These are phyloP conservation scores for Motacilla tschutschensis DNA, from an alignment of 2,113 vertebrate genomes.

Conservation along the genomic window DNA sequence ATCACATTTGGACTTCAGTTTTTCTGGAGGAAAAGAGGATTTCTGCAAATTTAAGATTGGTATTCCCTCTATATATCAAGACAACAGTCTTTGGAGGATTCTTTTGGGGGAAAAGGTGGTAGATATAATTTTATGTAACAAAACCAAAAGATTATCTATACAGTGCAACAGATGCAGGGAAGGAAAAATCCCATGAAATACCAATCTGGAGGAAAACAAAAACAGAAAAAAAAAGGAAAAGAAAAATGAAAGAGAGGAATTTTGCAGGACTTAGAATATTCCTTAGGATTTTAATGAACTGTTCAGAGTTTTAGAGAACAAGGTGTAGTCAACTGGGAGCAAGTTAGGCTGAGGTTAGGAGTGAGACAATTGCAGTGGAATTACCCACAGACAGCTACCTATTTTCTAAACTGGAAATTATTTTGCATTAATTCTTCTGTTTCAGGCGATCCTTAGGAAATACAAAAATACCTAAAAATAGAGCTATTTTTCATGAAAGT, in stretches of 20 bases:
- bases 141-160: neutral
- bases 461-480: neutral
- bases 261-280: neutral
- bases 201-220: neutral
- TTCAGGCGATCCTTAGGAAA: neutral
- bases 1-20: neutral
- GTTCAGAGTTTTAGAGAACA: constrained; percentile 19
- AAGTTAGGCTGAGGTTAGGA: neutral
- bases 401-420: constrained; percentile 6
- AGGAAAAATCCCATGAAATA: neutral
- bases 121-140: neutral
- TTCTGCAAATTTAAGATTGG: neutral
- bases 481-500: neutral
- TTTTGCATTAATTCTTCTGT: constrained; percentile 14
- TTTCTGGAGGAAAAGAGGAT: neutral
- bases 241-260: neutral
- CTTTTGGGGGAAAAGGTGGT: neutral
- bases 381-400: neutral
- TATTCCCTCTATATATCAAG: neutral
- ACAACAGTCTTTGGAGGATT: neutral
- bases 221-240: neutral
- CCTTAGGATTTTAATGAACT: neutral
- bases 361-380: neutral
- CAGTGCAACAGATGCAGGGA: neutral
- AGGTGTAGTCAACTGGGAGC: neutral